Conservation (phyloP, 2,888 invertebrate species). For the Diaprepes abbreviatus region DNA sequence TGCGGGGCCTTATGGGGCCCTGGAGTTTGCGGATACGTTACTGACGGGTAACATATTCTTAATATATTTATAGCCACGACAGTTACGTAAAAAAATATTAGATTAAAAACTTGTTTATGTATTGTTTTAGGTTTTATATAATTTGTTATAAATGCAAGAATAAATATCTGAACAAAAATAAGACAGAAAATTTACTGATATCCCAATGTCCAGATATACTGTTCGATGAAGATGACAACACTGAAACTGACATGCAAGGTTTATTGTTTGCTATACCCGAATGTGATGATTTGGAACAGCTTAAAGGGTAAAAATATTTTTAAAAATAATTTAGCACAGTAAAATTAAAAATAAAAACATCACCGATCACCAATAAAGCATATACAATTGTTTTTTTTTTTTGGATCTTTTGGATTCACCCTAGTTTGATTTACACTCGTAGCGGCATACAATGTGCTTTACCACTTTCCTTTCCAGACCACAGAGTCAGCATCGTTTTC, state of each 20-base stretch:
- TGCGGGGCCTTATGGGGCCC: slow-evolving; percentile 66
- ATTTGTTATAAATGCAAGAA: slow-evolving; percentile 71
- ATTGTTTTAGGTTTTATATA: slow-evolving; percentile 64
- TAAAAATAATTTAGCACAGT: not conserved
- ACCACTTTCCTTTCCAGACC: too few relatives aligned
- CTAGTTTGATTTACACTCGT: too few relatives aligned
- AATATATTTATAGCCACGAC: too few relatives aligned
- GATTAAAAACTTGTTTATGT: too few relatives aligned
- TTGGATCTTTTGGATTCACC: too few relatives aligned
- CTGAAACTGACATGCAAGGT: slow-evolving; percentile 61
- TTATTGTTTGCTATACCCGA: slow-evolving; percentile 59
- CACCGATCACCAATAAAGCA: too few relatives aligned
- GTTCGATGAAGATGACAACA: slow-evolving; percentile 62
- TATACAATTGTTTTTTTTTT: too few relatives aligned
- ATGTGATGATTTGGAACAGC: slow-evolving; percentile 60
- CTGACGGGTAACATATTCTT: slow-evolving; percentile 56
- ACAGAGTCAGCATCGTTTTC: too few relatives aligned
- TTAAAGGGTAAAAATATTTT: slow-evolving; percentile 54
- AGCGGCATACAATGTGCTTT: too few relatives aligned
- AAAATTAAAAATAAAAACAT: too few relatives aligned
- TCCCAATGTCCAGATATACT: slow-evolving; percentile 66
- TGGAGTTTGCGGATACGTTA: slow-evolving; percentile 68
- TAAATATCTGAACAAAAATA: slow-evolving; percentile 62
- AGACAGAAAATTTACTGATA: slow-evolving; percentile 53
- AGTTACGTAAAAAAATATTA: too few relatives aligned